phyloP scores from a whole-genome alignment of 2,888 invertebrate genomes.

The Trissonchulus sp. region DNA sequence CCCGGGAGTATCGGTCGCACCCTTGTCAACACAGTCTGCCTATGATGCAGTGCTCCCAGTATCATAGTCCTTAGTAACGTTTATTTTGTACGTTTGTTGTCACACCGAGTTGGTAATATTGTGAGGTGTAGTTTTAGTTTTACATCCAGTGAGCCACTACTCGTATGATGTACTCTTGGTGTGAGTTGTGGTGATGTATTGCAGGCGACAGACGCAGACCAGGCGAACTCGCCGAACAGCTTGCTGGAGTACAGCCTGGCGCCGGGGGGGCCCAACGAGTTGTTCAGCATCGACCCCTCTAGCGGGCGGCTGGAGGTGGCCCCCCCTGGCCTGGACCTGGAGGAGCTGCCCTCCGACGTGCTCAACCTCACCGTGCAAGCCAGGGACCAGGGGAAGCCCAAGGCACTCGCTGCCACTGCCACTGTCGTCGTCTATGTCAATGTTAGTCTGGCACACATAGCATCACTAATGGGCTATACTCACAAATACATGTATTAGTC shows the following conservation, averaged over 20 bases:
- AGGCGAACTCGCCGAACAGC: slow-evolving; percentile 17
- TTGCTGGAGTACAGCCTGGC: slow-evolving; percentile 25
- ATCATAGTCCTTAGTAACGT: no score
- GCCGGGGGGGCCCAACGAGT: slow-evolving; percentile 55
- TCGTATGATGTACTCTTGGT: no score
- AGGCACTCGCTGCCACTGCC: slow-evolving; percentile 35
- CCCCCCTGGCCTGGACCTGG: slow-evolving; percentile 34
- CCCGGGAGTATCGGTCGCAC: no score
- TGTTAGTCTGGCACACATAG: slow-evolving; percentile 43
- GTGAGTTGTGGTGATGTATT: background rate
- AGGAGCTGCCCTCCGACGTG: slow-evolving; percentile 39
- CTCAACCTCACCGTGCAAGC: slow-evolving; percentile 30
- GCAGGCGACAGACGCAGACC: slow-evolving; percentile 28
- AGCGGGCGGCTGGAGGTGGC: slow-evolving; percentile 66
- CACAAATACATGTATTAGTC: no score
- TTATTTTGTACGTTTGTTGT: no score
- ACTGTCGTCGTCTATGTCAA: slow-evolving; percentile 49
- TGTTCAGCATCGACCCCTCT: slow-evolving; percentile 70
- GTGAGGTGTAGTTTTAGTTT: no score
- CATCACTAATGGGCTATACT: background rate
- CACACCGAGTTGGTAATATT: no score
- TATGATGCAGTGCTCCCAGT: no score
- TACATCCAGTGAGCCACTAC: no score
- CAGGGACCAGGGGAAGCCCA: slow-evolving; percentile 2
- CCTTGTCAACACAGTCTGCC: no score